Conservation (phyloP, 2,113 vertebrate genomes). For the Grammomys surdaster region DNA sequence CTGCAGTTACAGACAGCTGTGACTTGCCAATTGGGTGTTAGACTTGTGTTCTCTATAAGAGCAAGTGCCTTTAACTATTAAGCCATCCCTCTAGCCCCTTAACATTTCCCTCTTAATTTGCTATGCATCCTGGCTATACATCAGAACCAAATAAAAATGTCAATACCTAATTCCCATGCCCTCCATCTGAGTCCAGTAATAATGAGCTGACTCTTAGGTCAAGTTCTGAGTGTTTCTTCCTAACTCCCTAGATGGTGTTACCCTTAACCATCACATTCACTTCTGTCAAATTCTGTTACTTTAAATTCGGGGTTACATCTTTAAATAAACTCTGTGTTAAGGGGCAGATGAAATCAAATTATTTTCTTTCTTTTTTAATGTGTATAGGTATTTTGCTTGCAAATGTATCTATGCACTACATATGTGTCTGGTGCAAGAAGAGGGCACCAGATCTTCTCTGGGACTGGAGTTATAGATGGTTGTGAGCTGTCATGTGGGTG, state of each 20-base stretch:
- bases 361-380: background rate
- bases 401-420: background rate
- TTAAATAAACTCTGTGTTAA: background rate
- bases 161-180: background rate
- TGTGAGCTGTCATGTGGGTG: background rate
- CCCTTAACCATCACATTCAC: constrained; percentile 37
- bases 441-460: background rate
- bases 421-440: background rate
- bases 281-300: background rate
- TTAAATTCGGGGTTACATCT: background rate
- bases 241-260: constrained; percentile 18
- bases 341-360: background rate
- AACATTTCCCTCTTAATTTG: background rate
- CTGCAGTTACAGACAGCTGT: background rate
- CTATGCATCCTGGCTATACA: background rate
- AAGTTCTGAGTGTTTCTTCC: constrained; percentile 2
- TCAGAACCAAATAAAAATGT: constrained; percentile 9
- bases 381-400: background rate
- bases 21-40: background rate
- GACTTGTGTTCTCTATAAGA: background rate
- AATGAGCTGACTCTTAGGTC: background rate
- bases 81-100: background rate
- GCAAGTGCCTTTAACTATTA: background rate
- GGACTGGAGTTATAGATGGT: background rate
- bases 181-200: background rate